phyloP scores from a whole-genome alignment of 1,140 invertebrate genomes.

The Anastrepha obliqua region DNA sequence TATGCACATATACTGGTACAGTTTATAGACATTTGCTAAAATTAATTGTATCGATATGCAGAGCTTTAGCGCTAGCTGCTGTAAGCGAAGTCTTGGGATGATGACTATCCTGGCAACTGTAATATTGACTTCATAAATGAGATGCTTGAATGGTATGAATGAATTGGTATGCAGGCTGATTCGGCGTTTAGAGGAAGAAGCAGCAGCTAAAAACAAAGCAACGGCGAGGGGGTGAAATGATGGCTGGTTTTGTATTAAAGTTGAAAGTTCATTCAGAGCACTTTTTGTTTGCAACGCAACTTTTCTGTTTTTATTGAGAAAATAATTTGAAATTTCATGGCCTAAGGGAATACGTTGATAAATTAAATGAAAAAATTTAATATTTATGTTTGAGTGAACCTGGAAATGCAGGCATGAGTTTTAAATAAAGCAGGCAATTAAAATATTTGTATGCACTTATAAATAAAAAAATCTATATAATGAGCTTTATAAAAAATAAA shows the following conservation, averaged over 20 bases:
- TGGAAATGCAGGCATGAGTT: neutral
- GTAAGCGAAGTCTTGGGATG: no score
- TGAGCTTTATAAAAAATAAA: no score
- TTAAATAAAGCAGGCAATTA: neutral
- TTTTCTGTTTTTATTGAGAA: slow-evolving; percentile 7
- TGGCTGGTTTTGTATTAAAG: neutral
- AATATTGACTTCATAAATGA: no score
- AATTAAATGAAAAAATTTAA: slow-evolving; percentile 25
- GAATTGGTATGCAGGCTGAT: neutral
- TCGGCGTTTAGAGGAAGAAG: neutral
- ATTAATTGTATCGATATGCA: neutral
- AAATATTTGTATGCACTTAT: neutral
- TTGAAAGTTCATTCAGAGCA: slow-evolving; percentile 26
- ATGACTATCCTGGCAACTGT: no score
- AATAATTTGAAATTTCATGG: neutral
- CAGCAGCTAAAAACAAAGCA: neutral
- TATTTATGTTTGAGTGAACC: neutral
- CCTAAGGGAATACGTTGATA: neutral
- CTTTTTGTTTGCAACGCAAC: neutral
- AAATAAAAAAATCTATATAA: no score
- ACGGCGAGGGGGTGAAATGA: neutral
- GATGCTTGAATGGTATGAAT: neutral
- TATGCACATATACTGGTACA: neutral
- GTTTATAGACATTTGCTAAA: neutral
- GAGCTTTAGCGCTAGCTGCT: neutral